A percentile compares a stretch with the other conserved stretches of the same genome.
Conservation (phyloP, 1,140 invertebrate species). For the Monomorium pharaonis region DNA sequence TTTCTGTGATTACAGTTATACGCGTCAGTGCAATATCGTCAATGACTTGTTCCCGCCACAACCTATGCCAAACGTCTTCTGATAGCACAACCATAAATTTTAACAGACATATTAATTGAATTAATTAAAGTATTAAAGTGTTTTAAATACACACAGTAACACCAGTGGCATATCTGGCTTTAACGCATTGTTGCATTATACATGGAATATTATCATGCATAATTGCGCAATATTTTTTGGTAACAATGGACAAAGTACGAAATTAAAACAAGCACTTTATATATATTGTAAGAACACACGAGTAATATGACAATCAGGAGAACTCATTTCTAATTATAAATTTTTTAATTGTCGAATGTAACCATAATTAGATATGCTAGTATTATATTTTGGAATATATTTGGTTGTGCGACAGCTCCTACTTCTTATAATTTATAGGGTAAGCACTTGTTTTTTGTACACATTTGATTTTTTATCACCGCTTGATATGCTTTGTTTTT, state of each 20-base stretch:
- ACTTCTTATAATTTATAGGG: conserved; percentile 83
- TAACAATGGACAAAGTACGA: conserved; percentile 21
- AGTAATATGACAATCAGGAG: neutral
- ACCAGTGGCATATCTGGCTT: conserved; percentile 1
- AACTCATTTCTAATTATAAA: conserved; percentile 37
- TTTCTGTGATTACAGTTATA: conserved; percentile 92
- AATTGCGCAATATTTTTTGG: neutral
- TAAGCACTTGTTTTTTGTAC: conserved; percentile 81
- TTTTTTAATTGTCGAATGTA: conserved; percentile 14
- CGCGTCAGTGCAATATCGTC: conserved; percentile 95
- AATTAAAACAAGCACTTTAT: neutral
- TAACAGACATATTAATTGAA: conserved; percentile 22
- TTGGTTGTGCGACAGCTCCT: conserved; percentile 80
- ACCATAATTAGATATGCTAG: conserved; percentile 5
- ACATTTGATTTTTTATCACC: conserved; percentile 70
- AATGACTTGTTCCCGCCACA: conserved; percentile 95
- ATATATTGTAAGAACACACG: neutral
- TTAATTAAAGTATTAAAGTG: conserved; percentile 21
- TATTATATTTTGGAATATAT: conserved; percentile 73
- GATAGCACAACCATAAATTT: conserved; percentile 77
- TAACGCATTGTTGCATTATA: conserved; percentile 30
- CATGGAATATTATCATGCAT: conserved; percentile 9
- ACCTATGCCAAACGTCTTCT: conserved; percentile 76
- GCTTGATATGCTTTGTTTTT: conserved; percentile 56
- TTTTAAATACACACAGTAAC: conserved; percentile 1